Conservation (phyloP, 2,888 invertebrate species). For the Trichacis sp. region DNA sequence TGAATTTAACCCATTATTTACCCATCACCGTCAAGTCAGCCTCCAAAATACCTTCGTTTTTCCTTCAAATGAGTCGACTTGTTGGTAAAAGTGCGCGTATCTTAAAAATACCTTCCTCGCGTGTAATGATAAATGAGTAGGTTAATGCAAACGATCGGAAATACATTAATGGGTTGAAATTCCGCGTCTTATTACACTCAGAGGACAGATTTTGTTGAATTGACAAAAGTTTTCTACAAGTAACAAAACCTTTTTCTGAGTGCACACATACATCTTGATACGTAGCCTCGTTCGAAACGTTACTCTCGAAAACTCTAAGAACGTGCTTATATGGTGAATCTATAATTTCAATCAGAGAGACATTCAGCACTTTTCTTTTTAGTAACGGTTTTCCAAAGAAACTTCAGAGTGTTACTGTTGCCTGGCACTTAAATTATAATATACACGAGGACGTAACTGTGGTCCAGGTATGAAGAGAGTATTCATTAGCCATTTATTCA, state of each 20-base stretch:
- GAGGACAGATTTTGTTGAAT: no score
- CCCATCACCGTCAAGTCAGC: background rate
- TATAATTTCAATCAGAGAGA: no score
- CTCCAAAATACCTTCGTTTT: background rate
- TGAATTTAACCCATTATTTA: slow-evolving; percentile 1
- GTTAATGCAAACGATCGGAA: no score
- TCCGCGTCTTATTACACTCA: background rate
- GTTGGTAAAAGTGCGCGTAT: no score
- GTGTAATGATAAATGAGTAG: no score
- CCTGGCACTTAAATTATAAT: slow-evolving; percentile 2
- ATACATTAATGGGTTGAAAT: background rate
- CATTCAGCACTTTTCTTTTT: background rate
- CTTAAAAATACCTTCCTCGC: no score
- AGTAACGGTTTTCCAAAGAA: background rate
- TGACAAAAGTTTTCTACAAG: no score
- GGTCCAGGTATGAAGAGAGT: background rate
- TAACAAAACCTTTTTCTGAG: no score
- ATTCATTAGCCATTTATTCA: background rate
- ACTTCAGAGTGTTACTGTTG: background rate
- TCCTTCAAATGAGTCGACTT: background rate
- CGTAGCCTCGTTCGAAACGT: background rate
- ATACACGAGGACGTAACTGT: background rate
- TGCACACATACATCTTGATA: background rate
- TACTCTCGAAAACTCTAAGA: background rate
- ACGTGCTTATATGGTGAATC: background rate